Evolutionary conservation across 2,113 vertebrate species (phyloP).

Genomic region (Pelodiscus sinensis): DNA sequence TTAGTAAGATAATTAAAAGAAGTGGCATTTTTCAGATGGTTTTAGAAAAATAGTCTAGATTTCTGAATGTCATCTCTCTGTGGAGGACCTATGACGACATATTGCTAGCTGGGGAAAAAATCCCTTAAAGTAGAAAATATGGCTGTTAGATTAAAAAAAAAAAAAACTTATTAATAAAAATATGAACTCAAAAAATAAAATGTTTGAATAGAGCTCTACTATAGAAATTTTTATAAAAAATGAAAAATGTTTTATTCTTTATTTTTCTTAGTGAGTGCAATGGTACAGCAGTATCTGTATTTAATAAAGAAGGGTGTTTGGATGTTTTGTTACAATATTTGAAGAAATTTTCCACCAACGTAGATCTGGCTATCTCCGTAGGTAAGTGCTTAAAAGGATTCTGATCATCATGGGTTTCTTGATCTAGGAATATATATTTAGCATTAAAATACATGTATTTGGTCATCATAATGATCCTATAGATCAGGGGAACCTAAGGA

Average conservation of each 20-base stretch:
- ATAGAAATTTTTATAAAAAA: not conserved
- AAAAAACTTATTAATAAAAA: not conserved
- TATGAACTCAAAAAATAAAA: not conserved
- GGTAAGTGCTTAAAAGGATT: constrained; percentile 79
- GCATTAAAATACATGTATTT: not conserved
- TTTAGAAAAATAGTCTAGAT: not conserved
- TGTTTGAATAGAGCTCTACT: not conserved
- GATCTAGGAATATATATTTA: not conserved
- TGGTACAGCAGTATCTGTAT: constrained; percentile 87
- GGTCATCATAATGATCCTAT: not conserved
- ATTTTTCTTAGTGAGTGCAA: constrained; percentile 88
- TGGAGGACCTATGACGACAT: not conserved
- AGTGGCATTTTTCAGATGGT: not conserved
- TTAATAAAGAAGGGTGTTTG: constrained; percentile 92
- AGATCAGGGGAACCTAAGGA: not conserved
- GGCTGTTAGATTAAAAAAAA: no score
- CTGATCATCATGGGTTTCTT: not conserved
- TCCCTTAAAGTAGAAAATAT: not conserved
- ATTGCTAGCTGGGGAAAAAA: not conserved
- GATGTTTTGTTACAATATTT: constrained; percentile 88
- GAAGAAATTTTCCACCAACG: constrained; percentile 84
- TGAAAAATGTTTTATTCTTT: not conserved
- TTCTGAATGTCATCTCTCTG: not conserved
- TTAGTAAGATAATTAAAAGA: not conserved
- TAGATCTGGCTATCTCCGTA: constrained; percentile 91